phyloP scores from a whole-genome alignment of 2,113 vertebrate genomes.

The Petaurus breviceps region DNA sequence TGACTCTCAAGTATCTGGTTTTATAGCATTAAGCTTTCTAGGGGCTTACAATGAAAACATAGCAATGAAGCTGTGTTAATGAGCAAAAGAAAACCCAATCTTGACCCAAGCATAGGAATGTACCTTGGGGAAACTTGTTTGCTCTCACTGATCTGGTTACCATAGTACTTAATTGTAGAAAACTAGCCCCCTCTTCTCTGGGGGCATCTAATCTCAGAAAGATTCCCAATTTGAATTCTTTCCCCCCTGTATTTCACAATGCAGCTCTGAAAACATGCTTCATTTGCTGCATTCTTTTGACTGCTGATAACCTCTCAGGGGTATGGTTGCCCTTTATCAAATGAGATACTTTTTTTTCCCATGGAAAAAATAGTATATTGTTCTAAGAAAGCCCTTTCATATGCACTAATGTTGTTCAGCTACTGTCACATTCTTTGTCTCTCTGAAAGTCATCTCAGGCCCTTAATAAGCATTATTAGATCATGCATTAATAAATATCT shows the following conservation, averaged over 20 bases:
- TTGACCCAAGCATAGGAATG: constrained; percentile 12
- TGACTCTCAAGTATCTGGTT: constrained; percentile 59
- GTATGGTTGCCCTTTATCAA: constrained; percentile 58
- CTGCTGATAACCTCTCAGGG: constrained; percentile 35
- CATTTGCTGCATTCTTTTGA: not conserved
- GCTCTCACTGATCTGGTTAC: constrained; percentile 28
- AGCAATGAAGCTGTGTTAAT: constrained; percentile 52
- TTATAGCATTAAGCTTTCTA: constrained; percentile 58
- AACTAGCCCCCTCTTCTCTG: not conserved
- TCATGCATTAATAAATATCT: constrained; percentile 78
- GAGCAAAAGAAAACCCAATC: constrained; percentile 32
- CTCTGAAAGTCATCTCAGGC: constrained; percentile 71
- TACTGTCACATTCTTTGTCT: constrained; percentile 63
- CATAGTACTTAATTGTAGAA: constrained; percentile 44
- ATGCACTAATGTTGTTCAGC: constrained; percentile 56
- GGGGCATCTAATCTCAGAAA: constrained; percentile 53
- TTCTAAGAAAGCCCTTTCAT: constrained; percentile 63
- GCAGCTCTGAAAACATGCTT: constrained; percentile 25
- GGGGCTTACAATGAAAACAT: constrained; percentile 61
- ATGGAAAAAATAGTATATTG: constrained; percentile 75
- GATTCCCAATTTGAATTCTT: constrained; percentile 46
- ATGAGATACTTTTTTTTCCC: constrained; percentile 59
- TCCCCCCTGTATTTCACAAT: constrained; percentile 36
- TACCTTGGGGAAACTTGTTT: constrained; percentile 26
- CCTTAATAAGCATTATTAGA: constrained; percentile 69